Evolutionary conservation across 1,140 invertebrate species (phyloP), one percentile per base, ranked within the genome.

Genomic region (Pemphigus obesinymphae): DNA sequence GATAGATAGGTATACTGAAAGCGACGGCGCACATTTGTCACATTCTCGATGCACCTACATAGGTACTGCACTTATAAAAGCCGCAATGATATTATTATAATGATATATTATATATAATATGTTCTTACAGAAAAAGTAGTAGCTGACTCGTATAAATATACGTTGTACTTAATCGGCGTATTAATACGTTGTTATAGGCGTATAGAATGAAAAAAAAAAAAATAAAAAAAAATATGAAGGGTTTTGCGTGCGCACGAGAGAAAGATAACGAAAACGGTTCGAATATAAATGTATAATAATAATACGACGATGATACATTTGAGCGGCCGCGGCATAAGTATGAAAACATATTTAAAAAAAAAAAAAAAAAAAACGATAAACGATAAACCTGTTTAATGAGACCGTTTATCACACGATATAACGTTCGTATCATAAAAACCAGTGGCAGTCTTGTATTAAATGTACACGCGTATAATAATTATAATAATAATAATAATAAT

Each of bases 351-450:
- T n/a, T n/a, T 58, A 58, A 58, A 58, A 55, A 55, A 50, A 50
- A 23, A 53, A 63, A 31, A 43, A 70, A 8, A 70, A 23, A 43
- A 23, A 68, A 68, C 61, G 15, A n/a, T 40, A 23, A 68, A 68
- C 61, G 15, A n/a, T 15, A 75, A 75, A 50, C 48, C 48, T 31
- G 43, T 75, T 75, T 75, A 20, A 31, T 29, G 2, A 8, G 45
- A 17, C 45, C 70, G 43, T 73, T 73, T 48, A 75, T 75, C 72
- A 75, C 45, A 53, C 61, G 63, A 23, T 20, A 50, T 15, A 20
- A 66, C 63, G 63, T 53, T 75, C 7, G 10, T 34, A 50, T 75
- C 72, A 48, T 48, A 1, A 75, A 75, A 75, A 75, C 72, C 72
- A 34, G 72, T 75, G 72, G 72, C 48, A 75, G 5, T 53, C 26